Base-by-base conservation (phyloP, 2,113 vertebrate species). In the Lycaon pictus region DNA sequence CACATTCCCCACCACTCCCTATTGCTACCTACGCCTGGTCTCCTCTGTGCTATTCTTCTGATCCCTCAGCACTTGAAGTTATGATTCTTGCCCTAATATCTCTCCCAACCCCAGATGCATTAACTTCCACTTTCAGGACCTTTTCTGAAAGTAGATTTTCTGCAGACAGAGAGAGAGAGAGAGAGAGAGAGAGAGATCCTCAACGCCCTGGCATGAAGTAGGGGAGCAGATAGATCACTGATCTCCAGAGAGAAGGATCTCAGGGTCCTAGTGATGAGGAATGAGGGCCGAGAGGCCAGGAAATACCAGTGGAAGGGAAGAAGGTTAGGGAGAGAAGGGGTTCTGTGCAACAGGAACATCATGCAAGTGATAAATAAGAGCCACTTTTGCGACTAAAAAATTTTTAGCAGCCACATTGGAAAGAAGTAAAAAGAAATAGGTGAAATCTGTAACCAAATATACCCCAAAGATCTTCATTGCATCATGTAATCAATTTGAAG, bases 141-240 rank as follows among this genome's bases (percentile, higher is more conserved):
- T 79, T 93, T 96, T 88, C 32, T 55, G 71, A 83, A 90, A 81
- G 48, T n/a, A 72, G 48, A 84, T 60, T 72, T 94, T 60, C 37
- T 77, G 23, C 32, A 37, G 51, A 58, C 2, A 60, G 7, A 29
- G 60, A 58, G 6, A 60, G 7, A 29, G 60, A 10, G 3, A 32
- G n/a, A n/a, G n/a, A n/a, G n/a, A 53, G 19, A 86, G 58, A 65
- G 81, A 35, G 32, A 83, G 20, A 56, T 55, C 63, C 12, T 89
- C 88, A 69, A 62, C 15, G 19, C 22, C 29, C 0, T 72, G 48
- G 16, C 32, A 20, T 89, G 48, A 53, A 80, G 22, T 27, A 58
- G 11, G 10, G 79, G 29, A 90, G 65, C 23, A 77, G 48, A 62
- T 79, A 77, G 48, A 62, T 79, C 9, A 37, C 13, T n/a, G 23